Evolutionary conservation across 2,888 invertebrate genomes (phyloP), one percentile per base, ranked within the genome.

Genomic region (Cataglyphis altisquamis): DNA sequence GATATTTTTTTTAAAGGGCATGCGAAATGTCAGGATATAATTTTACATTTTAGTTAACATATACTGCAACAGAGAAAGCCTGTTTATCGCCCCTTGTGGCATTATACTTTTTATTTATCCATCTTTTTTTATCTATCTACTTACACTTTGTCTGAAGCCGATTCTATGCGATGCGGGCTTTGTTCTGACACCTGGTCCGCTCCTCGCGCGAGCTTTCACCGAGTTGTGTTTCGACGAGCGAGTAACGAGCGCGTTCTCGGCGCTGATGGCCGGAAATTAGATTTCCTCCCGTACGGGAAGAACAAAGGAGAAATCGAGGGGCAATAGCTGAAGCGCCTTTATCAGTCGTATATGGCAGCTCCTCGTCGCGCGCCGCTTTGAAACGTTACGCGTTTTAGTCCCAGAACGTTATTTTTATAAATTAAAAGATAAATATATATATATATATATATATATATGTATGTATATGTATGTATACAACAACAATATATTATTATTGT

Each of bases 351-450:
- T 74, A 83, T 82, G 84, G 86, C 86, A 83, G 83, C 85, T 90
- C 87, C 91, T 90, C 87, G 86, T 73, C 91, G 90, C 90, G 91
- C 86, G 90, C 90, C 90, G 90, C 87, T 89, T 91, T 91, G 89
- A 88, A 91, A 91, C 90, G 91, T 92, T 92, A 52, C 48, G 89
- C 90, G 91, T 94, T 93, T 91, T 92, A 92, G 91, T 92, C 92
- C 91, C 92, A 92, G 92, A 94, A 94, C 92, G 92, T 94, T 94
- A 94, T 94, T 94, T 94, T 94, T 94, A 93, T 94, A 94, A 92
- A 94, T 92, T 93, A 90, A 92, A 89, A 90, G 91, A 62, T 73
- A 39, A 90, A 70, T 74, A 63, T 18, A 67, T 55, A 66, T 55
- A 81, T 83, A 72, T 88, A 88, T 89, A 89, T 91, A 86, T 88